Conservation (phyloP, 2,113 vertebrate species). For the Drymodes brunneopygia region DNA sequence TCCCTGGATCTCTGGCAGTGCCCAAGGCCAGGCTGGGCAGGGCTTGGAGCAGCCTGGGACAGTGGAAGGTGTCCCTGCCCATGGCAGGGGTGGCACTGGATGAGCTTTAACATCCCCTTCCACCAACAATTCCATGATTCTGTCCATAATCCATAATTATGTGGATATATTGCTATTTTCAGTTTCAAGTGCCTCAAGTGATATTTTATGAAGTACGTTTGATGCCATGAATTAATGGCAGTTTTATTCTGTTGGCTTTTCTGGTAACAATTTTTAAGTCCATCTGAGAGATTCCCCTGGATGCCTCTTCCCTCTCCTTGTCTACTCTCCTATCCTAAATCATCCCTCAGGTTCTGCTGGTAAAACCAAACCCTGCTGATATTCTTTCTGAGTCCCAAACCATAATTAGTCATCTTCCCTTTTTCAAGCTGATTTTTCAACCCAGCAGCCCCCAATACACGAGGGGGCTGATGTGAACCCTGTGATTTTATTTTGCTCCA, state of each 20-base stretch:
- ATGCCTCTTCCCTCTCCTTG: background rate
- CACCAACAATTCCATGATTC: background rate
- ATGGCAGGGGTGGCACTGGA: accelerated
- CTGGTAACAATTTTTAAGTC: background rate
- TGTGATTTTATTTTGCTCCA: background rate
- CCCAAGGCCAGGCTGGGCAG: background rate
- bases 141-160: background rate
- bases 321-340: accelerated
- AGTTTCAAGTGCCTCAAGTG: background rate
- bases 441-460: background rate
- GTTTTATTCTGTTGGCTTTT: background rate
- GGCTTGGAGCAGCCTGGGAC: background rate
- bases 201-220: background rate
- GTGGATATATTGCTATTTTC: background rate
- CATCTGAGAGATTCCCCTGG: background rate
- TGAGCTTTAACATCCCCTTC: background rate
- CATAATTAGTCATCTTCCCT: background rate
- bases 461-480: background rate
- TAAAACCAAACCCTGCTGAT: background rate
- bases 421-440: background rate
- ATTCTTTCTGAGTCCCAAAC: background rate
- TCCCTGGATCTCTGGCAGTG: background rate
- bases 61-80: background rate
- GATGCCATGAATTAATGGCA: background rate
- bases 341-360: background rate